Conservation (phyloP, 37 sponge, comb jelly and placozoan genomes). For the Aphrocallistes beatrix region DNA sequence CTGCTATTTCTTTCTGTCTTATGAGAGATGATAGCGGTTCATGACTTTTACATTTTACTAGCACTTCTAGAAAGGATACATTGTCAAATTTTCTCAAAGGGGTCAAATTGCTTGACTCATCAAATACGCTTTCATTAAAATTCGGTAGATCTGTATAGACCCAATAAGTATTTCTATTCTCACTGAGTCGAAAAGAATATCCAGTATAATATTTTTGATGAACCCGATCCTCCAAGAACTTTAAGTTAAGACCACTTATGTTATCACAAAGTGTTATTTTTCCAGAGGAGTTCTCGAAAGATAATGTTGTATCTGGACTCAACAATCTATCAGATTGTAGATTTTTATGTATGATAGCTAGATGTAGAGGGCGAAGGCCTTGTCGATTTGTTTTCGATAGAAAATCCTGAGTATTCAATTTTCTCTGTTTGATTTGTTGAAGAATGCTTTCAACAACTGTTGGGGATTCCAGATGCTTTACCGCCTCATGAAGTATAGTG, state of each 20-base stretch:
- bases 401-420: neutral
- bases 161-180: no score
- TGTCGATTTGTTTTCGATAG: neutral
- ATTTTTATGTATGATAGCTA: neutral
- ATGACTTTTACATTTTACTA: neutral
- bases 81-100: neutral
- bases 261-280: neutral
- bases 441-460: neutral
- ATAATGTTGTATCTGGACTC: neutral
- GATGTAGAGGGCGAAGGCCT: neutral
- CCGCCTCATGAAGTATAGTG: neutral
- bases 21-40: neutral
- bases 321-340: neutral
- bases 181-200: no score
- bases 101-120: no score
- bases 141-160: no score
- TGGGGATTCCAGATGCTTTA: neutral
- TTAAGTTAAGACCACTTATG: neutral
- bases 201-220: no score
- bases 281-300: neutral
- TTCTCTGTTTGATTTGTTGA: neutral
- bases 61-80: neutral
- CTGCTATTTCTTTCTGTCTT: no score
- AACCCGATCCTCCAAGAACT: neutral
- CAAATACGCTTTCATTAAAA: no score